Percentiles rank a stretch among this genome's conserved stretches.
phyloP scores from a whole-genome alignment of 2,888 invertebrate genomes.

The Blomia tropicalis region DNA sequence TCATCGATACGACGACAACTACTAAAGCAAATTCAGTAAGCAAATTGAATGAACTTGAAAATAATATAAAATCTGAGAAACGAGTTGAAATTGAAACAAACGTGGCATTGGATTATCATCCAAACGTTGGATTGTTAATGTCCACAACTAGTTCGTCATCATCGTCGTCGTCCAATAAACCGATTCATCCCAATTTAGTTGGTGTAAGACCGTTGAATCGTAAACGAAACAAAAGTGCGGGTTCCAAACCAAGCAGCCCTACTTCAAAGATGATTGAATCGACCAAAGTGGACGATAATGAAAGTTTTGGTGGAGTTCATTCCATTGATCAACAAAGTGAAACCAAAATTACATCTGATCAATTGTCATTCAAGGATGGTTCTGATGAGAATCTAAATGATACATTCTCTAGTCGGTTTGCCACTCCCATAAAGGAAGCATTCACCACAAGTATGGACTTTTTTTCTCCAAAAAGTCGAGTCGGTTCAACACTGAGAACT shows the following conservation, averaged over 20 bases:
- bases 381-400: not conserved
- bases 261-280: not conserved
- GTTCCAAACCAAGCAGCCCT: not conserved
- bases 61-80: not conserved
- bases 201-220: too few relatives aligned
- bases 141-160: slow-evolving; percentile 33
- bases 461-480: slow-evolving; percentile 25
- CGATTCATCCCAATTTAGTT: not conserved
- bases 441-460: slow-evolving; percentile 27
- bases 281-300: not conserved
- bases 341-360: not conserved
- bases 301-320: not conserved
- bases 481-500: slow-evolving; percentile 28
- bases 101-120: not conserved
- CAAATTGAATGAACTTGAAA: not conserved
- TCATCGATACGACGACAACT: not conserved
- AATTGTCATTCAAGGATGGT: not conserved
- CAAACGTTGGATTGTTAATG: slow-evolving; percentile 42
- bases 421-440: slow-evolving; percentile 29
- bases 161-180: not conserved
- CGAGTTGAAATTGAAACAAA: not conserved
- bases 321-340: not conserved
- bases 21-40: not conserved
- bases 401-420: slow-evolving; percentile 24
- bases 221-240: not conserved